These are phyloP conservation scores for Leucopsar rothschildi DNA, from an alignment of 2,113 vertebrate genomes.

Conservation along the genomic window DNA sequence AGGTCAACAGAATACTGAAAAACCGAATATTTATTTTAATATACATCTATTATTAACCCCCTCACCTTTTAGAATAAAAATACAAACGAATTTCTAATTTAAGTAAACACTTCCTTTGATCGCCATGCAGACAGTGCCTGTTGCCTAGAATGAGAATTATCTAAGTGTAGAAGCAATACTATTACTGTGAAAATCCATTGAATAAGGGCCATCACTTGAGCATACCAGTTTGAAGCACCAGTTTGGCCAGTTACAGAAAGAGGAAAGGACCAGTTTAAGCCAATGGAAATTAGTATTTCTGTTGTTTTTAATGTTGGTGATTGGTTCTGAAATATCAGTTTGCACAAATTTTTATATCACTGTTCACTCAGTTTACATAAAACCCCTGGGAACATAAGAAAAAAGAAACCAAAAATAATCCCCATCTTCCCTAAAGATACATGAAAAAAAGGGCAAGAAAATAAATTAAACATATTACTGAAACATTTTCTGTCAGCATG, in stretches of 20 bases:
- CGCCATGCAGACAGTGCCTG: not conserved
- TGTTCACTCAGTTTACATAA: not conserved
- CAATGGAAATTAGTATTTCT: not conserved
- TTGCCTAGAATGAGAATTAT: not conserved
- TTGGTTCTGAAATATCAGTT: not conserved
- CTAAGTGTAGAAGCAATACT: not conserved
- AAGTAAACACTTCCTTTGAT: not conserved
- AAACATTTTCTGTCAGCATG: not conserved
- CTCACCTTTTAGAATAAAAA: not conserved
- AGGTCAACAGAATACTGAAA: not conserved
- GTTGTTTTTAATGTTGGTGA: not conserved
- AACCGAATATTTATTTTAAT: not conserved
- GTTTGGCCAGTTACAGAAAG: not conserved
- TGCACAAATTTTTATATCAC: not conserved
- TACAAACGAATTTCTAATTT: not conserved
- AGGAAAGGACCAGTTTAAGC: not conserved
- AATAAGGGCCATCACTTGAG: not conserved
- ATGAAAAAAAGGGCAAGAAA: not conserved
- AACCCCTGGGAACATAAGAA: not conserved
- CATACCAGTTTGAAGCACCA: not conserved
- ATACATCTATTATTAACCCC: not conserved
- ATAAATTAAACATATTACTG: not conserved
- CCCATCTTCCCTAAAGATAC: not conserved
- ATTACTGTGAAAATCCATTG: not conserved
- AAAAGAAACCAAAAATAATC: not conserved